A percentile compares a stretch with the other conserved stretches of the same genome.
These are phyloP conservation scores for Vanessa cardui DNA, from an alignment of 2,888 invertebrate genomes.

Conservation along the genomic window DNA sequence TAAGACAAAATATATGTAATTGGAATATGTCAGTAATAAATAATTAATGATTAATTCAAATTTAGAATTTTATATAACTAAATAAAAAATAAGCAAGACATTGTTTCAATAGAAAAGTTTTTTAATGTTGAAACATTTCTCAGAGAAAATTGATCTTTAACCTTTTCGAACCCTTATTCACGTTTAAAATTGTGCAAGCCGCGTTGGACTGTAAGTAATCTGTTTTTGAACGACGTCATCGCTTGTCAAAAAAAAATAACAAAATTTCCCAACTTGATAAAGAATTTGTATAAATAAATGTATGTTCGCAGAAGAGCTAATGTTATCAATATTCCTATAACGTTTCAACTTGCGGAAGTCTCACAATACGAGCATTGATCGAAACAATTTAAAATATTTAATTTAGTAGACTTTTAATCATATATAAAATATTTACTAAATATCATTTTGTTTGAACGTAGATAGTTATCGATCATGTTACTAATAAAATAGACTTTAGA, in stretches of 20 bases:
- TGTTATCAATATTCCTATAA: conserved; percentile 27
- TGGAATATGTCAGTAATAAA: no score
- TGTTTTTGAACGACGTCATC: neutral
- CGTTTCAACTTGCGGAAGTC: conserved; percentile 17
- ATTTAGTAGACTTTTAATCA: neutral
- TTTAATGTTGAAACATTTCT: no score
- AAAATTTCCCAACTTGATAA: neutral
- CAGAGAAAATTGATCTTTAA: no score
- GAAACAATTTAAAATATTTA: conserved; percentile 19
- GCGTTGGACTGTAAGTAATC: neutral
- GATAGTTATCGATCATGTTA: no score
- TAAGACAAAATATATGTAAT: no score
- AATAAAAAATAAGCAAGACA: no score
- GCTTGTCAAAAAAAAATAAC: neutral
- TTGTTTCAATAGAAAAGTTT: no score
- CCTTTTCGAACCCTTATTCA: neutral
- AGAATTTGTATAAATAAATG: neutral
- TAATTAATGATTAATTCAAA: no score
- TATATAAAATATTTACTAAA: neutral
- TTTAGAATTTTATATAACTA: no score
- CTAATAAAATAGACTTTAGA: no score
- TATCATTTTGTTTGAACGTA: neutral
- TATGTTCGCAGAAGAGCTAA: conserved; percentile 7
- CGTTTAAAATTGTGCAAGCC: neutral
- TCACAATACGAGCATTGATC: conserved; percentile 20